Conservation (phyloP, 2,113 vertebrate species). For the Aix galericulata region DNA sequence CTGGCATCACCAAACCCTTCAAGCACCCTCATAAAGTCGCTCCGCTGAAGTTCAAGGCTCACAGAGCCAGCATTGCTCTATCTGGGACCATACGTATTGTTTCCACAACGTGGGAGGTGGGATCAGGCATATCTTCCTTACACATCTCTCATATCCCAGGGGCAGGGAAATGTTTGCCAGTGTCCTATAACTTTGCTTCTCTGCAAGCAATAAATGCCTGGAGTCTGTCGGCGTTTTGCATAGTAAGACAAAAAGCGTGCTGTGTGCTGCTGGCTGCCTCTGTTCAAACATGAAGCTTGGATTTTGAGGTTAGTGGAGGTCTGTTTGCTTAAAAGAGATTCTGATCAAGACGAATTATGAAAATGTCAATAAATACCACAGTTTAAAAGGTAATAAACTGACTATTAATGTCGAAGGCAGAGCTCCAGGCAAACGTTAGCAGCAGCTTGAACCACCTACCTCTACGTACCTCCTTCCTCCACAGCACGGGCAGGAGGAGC, state of each 20-base stretch:
- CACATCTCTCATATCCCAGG: background rate
- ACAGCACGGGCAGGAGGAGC: background rate
- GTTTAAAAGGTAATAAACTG: conserved; percentile 24
- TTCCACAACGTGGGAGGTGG: background rate
- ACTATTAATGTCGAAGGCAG: background rate
- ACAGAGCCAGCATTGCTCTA: background rate
- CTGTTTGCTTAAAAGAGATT: background rate
- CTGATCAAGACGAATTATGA: background rate
- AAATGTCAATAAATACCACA: conserved; percentile 21
- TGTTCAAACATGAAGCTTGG: background rate
- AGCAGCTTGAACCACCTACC: background rate
- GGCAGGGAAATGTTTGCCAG: conserved; percentile 2
- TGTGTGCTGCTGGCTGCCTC: background rate
- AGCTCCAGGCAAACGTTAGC: background rate
- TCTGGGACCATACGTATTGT: rapidly evolving
- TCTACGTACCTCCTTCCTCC: background rate
- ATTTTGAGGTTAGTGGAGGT: background rate
- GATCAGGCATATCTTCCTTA: background rate
- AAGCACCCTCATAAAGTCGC: background rate
- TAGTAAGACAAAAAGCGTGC: background rate
- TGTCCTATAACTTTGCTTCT: background rate
- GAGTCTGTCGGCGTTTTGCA: background rate
- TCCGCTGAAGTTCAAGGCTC: background rate
- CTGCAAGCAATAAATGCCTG: background rate
- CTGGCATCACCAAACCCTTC: background rate